phyloP scores from a whole-genome alignment of 2,888 invertebrate genomes.

The Caenorhabditis drosophilae region DNA sequence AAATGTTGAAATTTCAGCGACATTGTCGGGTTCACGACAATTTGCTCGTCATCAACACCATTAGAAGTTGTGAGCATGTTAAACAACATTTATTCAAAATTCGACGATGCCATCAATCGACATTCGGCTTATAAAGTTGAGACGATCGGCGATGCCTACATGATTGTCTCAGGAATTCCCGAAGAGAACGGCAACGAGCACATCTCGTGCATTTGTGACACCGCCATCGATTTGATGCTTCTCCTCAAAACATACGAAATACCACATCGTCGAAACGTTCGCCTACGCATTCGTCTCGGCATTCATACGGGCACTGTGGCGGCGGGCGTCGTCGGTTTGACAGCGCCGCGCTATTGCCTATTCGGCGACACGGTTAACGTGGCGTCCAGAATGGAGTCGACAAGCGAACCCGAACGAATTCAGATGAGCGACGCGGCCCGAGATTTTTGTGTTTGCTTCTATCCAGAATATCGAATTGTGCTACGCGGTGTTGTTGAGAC shows the following conservation, averaged over 20 bases:
- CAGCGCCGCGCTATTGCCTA: slow-evolving; percentile 66
- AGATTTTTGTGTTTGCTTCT: slow-evolving; percentile 43
- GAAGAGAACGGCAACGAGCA: slow-evolving; percentile 65
- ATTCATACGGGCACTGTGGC: slow-evolving; percentile 65
- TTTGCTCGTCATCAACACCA: slow-evolving; percentile 52
- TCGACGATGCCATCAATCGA: slow-evolving; percentile 65
- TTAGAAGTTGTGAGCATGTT: slow-evolving; percentile 57
- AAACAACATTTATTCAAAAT: slow-evolving; percentile 63
- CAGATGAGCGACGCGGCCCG: slow-evolving; percentile 57
- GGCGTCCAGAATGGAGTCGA: slow-evolving; percentile 65
- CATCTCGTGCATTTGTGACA: slow-evolving; percentile 55
- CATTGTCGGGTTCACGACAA: slow-evolving; percentile 60
- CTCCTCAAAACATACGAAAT: slow-evolving; percentile 54
- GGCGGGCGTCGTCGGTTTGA: slow-evolving; percentile 66
- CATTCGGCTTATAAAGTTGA: slow-evolving; percentile 59
- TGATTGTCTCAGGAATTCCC: slow-evolving; percentile 66
- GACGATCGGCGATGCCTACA: slow-evolving; percentile 66
- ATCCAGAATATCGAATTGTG: slow-evolving; percentile 55
- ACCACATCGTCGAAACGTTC: slow-evolving; percentile 55
- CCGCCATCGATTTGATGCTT: slow-evolving; percentile 60
- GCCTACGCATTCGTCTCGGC: slow-evolving; percentile 62
- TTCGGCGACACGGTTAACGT: slow-evolving; percentile 68
- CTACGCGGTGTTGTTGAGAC: slow-evolving; percentile 61
- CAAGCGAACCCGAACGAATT: slow-evolving; percentile 63
- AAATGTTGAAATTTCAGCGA: slow-evolving; percentile 38